A percentile compares a stretch with the other conserved stretches of the same genome.
phyloP scores from a whole-genome alignment of 2,797 vertebrate species.

The Clarias fuscus region DNA sequence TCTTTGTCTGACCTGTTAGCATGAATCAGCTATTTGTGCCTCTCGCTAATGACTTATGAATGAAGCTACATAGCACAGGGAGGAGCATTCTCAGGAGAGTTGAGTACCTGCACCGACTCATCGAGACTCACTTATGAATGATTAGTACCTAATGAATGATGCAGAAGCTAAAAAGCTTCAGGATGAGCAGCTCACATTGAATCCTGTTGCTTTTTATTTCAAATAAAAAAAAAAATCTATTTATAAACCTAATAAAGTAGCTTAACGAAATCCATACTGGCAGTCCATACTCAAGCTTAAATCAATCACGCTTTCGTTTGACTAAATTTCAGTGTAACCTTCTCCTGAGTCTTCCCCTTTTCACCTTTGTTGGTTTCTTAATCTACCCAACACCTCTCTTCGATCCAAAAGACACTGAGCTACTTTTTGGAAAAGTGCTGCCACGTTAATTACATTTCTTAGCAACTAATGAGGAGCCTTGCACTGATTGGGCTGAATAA shows the following conservation, averaged over 20 bases:
- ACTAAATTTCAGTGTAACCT: neutral
- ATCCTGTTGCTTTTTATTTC: neutral
- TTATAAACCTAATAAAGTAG: neutral
- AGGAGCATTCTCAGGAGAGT: slow-evolving; percentile 7
- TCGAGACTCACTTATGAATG: slow-evolving; percentile 15
- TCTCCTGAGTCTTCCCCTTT: slow-evolving; percentile 2
- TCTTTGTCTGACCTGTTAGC: slow-evolving; percentile 34
- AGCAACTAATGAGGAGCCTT: slow-evolving; percentile 50
- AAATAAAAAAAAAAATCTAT: neutral
- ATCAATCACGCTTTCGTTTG: neutral
- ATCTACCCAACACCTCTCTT: slow-evolving; percentile 12
- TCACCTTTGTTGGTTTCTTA: neutral
- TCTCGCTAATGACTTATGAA: slow-evolving; percentile 3
- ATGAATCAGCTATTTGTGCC: slow-evolving; percentile 45
- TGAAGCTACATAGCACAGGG: neutral
- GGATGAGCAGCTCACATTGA: neutral
- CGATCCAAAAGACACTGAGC: slow-evolving; percentile 15
- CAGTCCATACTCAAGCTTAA: neutral
- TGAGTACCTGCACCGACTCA: slow-evolving; percentile 10
- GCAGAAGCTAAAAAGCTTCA: slow-evolving; percentile 14
- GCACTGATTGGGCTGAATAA: slow-evolving; percentile 52
- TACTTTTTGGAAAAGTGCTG: slow-evolving; percentile 32
- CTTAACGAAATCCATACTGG: neutral
- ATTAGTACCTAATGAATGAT: slow-evolving; percentile 46
- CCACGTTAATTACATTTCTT: slow-evolving; percentile 59